These are phyloP conservation scores for Onchidella celtica DNA, from an alignment of 2,888 invertebrate species.

Conservation along the genomic window DNA sequence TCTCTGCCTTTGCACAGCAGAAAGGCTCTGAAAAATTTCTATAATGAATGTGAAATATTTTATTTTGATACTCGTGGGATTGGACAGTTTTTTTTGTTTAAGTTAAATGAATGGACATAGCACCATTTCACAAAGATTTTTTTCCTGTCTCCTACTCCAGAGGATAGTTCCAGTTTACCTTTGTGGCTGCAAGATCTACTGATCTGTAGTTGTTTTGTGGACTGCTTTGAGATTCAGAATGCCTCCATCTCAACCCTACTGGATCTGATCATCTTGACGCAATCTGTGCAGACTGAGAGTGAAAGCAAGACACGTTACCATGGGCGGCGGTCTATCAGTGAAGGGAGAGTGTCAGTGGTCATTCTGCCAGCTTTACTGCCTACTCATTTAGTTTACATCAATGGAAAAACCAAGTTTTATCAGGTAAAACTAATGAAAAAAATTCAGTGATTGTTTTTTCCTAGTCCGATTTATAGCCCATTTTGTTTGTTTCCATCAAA, in stretches of 20 bases:
- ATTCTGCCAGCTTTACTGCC: conserved; percentile 87
- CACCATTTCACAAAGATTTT: too few relatives aligned
- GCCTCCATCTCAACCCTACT: conserved; percentile 87
- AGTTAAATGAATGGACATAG: too few relatives aligned
- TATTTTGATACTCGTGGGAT: too few relatives aligned
- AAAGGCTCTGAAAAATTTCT: too few relatives aligned
- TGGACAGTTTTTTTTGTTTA: too few relatives aligned
- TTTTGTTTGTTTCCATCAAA: too few relatives aligned
- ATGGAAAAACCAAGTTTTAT: conserved; percentile 86
- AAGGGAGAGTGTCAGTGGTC: conserved; percentile 84
- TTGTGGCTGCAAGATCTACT: conserved; percentile 87
- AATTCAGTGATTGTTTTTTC: too few relatives aligned
- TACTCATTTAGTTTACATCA: conserved; percentile 85
- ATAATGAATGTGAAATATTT: too few relatives aligned
- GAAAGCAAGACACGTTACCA: conserved; percentile 55
- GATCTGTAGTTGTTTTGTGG: conserved; percentile 86
- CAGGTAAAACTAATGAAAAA: conserved; percentile 80
- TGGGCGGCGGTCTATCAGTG: conserved; percentile 54
- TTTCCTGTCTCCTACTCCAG: conserved; percentile 55
- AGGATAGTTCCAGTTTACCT: conserved; percentile 78
- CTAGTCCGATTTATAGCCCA: too few relatives aligned
- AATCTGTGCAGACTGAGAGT: conserved; percentile 79
- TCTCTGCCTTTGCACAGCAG: too few relatives aligned
- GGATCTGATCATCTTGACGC: conserved; percentile 86
- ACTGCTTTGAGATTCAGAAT: conserved; percentile 81